Conservation (phyloP, 2,888 invertebrate species). For the Cryptocheilus praepositus region DNA sequence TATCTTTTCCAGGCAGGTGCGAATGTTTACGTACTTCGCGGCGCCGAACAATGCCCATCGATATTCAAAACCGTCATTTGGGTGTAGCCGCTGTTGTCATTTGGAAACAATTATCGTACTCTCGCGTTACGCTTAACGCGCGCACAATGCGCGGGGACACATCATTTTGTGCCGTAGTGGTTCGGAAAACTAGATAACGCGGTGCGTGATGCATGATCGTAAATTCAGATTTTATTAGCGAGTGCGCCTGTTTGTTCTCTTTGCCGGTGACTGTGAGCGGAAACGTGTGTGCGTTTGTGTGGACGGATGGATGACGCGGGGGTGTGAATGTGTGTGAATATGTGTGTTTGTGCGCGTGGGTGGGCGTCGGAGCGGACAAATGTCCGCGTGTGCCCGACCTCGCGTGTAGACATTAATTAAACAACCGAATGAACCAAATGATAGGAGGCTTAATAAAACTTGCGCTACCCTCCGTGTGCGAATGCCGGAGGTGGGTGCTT, state of each 20-base stretch:
- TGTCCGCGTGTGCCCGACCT: conserved; percentile 20
- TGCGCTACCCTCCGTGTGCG: background rate
- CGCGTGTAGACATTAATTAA: conserved; percentile 45
- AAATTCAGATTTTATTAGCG: conserved; percentile 58
- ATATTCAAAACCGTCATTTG: conserved; percentile 57
- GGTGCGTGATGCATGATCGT: conserved; percentile 54
- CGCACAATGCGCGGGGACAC: conserved; percentile 46
- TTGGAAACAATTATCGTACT: conserved; percentile 58
- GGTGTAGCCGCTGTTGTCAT: conserved; percentile 54
- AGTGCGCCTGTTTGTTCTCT: conserved; percentile 16
- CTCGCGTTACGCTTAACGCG: conserved; percentile 52
- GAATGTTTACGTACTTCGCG: conserved; percentile 44
- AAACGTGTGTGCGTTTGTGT: background rate
- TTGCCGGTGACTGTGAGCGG: background rate
- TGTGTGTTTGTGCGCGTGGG: background rate
- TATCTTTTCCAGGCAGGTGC: conserved; percentile 43
- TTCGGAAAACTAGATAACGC: conserved; percentile 58
- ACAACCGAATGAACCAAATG: conserved; percentile 37
- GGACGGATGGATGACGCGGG: background rate
- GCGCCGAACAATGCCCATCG: conserved; percentile 38
- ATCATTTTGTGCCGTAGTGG: conserved; percentile 58
- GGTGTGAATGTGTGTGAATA: conserved; percentile 11
- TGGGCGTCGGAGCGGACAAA: too few species aligned
- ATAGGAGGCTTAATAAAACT: conserved; percentile 36
- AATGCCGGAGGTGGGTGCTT: conserved; percentile 4